Evolutionary conservation across 2,797 vertebrate genomes (phyloP).

Genomic region (Hypotaenidia okinawae): DNA sequence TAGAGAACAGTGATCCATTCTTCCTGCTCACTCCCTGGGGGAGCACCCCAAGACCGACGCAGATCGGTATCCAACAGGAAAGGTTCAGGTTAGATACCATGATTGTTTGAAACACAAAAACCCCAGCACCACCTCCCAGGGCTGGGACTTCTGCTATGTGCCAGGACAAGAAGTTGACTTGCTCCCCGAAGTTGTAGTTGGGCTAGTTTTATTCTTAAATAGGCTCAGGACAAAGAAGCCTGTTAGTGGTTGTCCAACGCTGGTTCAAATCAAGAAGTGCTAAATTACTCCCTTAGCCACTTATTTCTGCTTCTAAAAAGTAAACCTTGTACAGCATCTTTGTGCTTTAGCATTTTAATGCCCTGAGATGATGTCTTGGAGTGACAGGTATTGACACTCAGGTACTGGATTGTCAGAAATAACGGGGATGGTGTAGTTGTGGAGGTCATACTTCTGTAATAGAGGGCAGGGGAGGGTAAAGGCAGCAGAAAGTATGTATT

Average conservation of each 20-base stretch:
- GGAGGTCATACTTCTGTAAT: not conserved
- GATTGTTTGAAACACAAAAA: not conserved
- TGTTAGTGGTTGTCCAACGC: not conserved
- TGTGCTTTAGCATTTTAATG: not conserved
- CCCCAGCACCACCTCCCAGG: not conserved
- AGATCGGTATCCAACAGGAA: not conserved
- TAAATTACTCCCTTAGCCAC: not conserved
- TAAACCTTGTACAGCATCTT: fast-evolving
- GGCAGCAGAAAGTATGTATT: not conserved
- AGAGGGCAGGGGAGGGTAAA: too few species aligned
- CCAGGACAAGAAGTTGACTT: not conserved
- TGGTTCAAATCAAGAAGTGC: not conserved
- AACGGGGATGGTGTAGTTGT: fast-evolving
- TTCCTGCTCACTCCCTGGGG: not conserved
- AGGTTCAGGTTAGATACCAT: not conserved
- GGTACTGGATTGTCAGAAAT: not conserved
- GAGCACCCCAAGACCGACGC: not conserved
- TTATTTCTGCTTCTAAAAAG: not conserved
- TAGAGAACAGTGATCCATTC: not conserved
- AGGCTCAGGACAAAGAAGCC: not conserved
- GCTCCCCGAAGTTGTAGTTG: fast-evolving
- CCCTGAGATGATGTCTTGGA: not conserved
- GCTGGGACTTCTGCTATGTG: not conserved
- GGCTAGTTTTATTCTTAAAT: not conserved
- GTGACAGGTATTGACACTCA: not conserved